Base-by-base conservation (phyloP, 1,140 invertebrate genomes). In the Drosophila serrata region DNA sequence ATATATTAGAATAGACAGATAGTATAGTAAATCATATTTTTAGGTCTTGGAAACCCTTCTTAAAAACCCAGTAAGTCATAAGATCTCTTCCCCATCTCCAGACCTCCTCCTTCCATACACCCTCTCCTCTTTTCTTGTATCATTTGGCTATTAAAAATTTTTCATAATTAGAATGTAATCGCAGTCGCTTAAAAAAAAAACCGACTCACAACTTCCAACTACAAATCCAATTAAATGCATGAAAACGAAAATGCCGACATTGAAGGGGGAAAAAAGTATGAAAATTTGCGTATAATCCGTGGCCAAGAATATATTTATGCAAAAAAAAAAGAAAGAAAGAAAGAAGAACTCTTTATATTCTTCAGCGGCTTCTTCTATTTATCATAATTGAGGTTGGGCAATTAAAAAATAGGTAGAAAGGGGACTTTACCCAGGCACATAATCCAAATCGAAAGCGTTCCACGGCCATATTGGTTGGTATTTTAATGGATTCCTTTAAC, bases 251-350 rank as follows among this genome's bases (percentile, higher is more conserved):
- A 78, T 59, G 63, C 64, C 57, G 49, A 60, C 70, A 76, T 6
- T 22, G 42, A 45, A 40, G 15, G 1, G 64, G 55, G 81, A 45
- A 24, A 51, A 69, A 75, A 63, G 56, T 67, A 74, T 63, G 57
- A 80, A 80, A 82, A 84, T 88, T 87, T 87, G 82, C 82, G 84
- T 87, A 87, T 88, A 87, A 87, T 87, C 82, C 82, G 74, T 42
- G 73, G 31, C 29, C 29, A 40, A 6, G 33, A n/a, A 37, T 51
- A 74, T 37, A 82, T 82, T 82, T 85, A 85, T 86, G 82, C 82
- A 86, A 82, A 84, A 46, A 24, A 24, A n/a, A n/a, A n/a, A n/a
- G n/a, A 29, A 29, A 29, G 8, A 2, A 2, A 29, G 9, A 31
- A 31, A 31, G 9, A 31, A 9, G 9, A 60, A 7, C 13, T 2